Evolutionary conservation across 2,113 vertebrate genomes (phyloP), one percentile per base, ranked within the genome.

Genomic region (Bettongia penicillata): DNA sequence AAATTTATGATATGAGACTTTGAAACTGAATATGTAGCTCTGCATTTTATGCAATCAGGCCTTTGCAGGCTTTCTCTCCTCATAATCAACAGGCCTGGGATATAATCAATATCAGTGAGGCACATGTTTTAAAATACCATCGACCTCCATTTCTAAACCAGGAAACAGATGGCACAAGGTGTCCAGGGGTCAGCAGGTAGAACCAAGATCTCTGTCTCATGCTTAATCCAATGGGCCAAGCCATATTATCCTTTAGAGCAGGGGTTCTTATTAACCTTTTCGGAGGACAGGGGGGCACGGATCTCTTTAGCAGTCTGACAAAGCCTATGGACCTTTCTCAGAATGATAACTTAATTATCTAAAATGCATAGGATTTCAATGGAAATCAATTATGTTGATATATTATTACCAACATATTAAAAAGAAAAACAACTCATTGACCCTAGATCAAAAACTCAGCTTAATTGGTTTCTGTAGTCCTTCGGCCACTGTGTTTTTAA

Each of bases 401-500:
- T 84, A 84, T 43, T 11, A 10, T 43, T 43, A 84, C 0, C n/a
- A 22, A 84, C 37, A 84, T 84, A 84, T n/a, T 84, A 84, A 84
- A 57, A 57, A 4, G 3, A 52, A 7, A 55, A 61, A 11, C 31
- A 61, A 31, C 61, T 43, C n/a, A 84, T 43, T 22, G 68, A 43
- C 68, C 26, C n/a, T 23, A 23, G 16, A 1, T 43, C 43, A 84
- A 84, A 84, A 84, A 84, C n/a, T 84, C 19, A n/a, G 37, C 7
- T 43, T 77, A 77, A 77, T 77, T 43, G n/a, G 19, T 28, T 93
- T 50, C 91, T 84, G 92, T 95, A 93, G 50, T 57, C 11, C 94
- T 92, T 91, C 89, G 94, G 95, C 10, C 25, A 94, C 49, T 93
- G 90, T 25, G 16, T 51, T 95, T 92, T 93, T 57, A 48, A 91